Evolutionary conservation across 2,888 invertebrate genomes (phyloP), one percentile per base, ranked within the genome.

Genomic region (Eurytoma californica): DNA sequence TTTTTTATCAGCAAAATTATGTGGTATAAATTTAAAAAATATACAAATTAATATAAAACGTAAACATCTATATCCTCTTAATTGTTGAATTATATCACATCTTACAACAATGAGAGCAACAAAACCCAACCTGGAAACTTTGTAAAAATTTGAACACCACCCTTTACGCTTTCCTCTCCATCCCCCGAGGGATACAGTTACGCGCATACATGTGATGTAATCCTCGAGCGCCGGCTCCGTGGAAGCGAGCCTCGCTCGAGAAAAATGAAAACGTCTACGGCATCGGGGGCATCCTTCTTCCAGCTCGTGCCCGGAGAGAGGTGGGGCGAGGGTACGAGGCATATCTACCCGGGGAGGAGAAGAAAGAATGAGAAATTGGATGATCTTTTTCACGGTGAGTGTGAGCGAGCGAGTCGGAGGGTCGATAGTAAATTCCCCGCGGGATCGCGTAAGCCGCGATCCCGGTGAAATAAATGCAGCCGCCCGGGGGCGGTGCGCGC

Each of bases 301-400:
- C n/a, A 55, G 60, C 30, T 58, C 75, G 24, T 53, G 20, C 4
- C 7, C 9, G 39, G 39, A 39, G 39, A 39, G 9, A 39, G 9
- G 39, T 39, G 39, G 39, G 39, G 39, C 9, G 9, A 7, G 65
- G 12, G 39, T 5, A 39, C 9, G 39, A 39, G 39, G 39, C 39
- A 39, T 39, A 39, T 39, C 39, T 39, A 39, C 39, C 39, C 16
- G 5, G 24, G 14, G 16, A 57, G 58, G 60, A 66, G 72, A 72
- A 72, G 72, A 77, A 72, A 67, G 77, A 72, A 77, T 77, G 67
- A 73, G 30, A 79, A 79, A 79, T 73, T 69, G 73, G 73, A 79
- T 74, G 51, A 74, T 73, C 75, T 81, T 80, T 82, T 75, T 75
- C 75, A 76, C 39, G 67, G 73, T 61, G 66, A 67, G 58, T 66